Evolutionary conservation across 1,140 invertebrate species (phyloP), one percentile per base, ranked within the genome.

Genomic region (Bombus consobrinus): DNA sequence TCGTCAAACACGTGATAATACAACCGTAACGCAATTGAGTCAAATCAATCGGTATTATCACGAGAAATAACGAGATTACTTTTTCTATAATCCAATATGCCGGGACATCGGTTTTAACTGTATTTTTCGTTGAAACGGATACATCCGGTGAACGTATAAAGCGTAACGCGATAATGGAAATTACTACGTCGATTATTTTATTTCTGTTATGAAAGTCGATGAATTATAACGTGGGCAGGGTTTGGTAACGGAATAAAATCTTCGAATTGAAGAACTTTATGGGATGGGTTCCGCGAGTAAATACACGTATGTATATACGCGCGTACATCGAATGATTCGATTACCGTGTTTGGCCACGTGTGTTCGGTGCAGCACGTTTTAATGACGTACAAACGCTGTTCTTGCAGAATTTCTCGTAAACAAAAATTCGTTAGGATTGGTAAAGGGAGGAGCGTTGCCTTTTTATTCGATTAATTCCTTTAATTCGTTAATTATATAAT

Each of bases 1-100:
- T 77, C 86, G 39, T 64, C 57, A 72, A 76, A 73, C 47, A 68
- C 43, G 34, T 32, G 13, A 62, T 83, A 87, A 83, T 87, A 83
- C 39, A 43, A 43, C 71, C 13, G 10, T 34, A 53, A 37, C 18
- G 0, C 47, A 39, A 47, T n/a, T 34, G 78, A 57, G 47, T 69
- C 39, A 87, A 78, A 87, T 83, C 76, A 62, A 83, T 68, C 66
- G 72, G 72, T 69, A 66, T 47, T 73, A 72, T 9, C 4, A n/a
- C 32, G 22, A 57, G 22, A n/a, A 39, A 53, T 57, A 59, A 64
- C 77, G 73, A 75, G 34, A 62, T 39, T 57, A n/a, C 32, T 53
- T 34, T 72, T 47, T 43, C 41, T 39, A 79, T 34, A 34, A 59
- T 59, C 25, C 34, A 59, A 59, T 59, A n/a, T 28, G 3, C 5